Conservation (phyloP, 1,140 invertebrate species). For the Scaptomyza pallida region DNA sequence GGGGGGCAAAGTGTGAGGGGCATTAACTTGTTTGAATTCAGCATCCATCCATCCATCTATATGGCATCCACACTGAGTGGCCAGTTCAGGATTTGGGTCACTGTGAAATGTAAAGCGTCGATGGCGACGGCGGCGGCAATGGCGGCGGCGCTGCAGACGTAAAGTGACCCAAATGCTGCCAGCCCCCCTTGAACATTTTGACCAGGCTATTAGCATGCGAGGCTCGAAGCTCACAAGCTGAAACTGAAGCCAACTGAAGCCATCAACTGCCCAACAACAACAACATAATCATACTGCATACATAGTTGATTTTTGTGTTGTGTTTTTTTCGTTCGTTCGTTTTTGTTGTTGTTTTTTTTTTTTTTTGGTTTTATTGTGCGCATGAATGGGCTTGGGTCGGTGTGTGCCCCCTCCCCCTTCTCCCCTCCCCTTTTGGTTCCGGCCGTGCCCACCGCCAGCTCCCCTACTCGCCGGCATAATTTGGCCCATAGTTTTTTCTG, state of each 20-base stretch:
- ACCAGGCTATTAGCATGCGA: slow-evolving; percentile 49
- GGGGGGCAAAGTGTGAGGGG: background rate
- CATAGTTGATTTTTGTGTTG: slow-evolving; percentile 52
- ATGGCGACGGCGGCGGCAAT: slow-evolving; percentile 42
- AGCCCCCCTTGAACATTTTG: slow-evolving; percentile 60
- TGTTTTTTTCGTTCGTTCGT: slow-evolving; percentile 18
- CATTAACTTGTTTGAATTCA: slow-evolving; percentile 52
- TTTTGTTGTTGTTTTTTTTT: slow-evolving; percentile 37
- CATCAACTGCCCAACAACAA: slow-evolving; percentile 35
- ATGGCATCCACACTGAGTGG: slow-evolving; percentile 41
- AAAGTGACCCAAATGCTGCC: slow-evolving; percentile 75
- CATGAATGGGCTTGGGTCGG: slow-evolving; percentile 60
- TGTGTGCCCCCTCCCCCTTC: too few species aligned
- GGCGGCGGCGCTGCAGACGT: slow-evolving; percentile 9
- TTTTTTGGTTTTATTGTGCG: slow-evolving; percentile 75
- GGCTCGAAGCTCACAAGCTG: slow-evolving; percentile 20
- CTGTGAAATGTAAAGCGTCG: slow-evolving; percentile 69
- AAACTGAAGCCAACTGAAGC: slow-evolving; percentile 41
- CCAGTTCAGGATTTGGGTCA: slow-evolving; percentile 73
- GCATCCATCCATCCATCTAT: slow-evolving; percentile 41
- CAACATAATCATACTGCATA: slow-evolving; percentile 43
- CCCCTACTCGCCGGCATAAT: slow-evolving; percentile 29
- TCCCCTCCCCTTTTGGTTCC: slow-evolving; percentile 18
- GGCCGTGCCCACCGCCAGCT: background rate
- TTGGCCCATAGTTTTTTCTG: slow-evolving; percentile 47